Base-by-base conservation (phyloP, 2,113 vertebrate species). In the Bambusicola thoracicus region DNA sequence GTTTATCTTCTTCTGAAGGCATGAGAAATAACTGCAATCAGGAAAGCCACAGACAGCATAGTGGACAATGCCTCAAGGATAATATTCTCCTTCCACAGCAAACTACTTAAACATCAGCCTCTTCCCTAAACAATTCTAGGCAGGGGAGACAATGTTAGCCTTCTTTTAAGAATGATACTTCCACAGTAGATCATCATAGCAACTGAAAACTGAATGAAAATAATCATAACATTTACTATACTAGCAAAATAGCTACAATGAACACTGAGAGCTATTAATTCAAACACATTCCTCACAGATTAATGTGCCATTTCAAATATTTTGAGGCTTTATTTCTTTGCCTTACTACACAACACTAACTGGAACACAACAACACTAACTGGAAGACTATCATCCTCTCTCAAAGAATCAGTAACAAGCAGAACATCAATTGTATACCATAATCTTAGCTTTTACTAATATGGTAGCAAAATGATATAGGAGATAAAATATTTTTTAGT, bases 71-170 rank as follows among this genome's bases (percentile, higher is more conserved):
- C 53, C 92, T 86, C 91, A 90, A 90, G 77, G 86, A 84, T 68
- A 90, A 36, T 85, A 93, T 62, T 92, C 94, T 78, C 66, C 55
- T 89, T 77, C 79, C 32, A 89, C 78, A 94, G 83, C 70, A 75
- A 68, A 81, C 36, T 36, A 48, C 82, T 83, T 94, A 81, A 95
- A 86, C 14, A 68, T 56, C 44, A 41, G 82, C 48, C 58, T 48
- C 76, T 41, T 96, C 49, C 59, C 46, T 69, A 83, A 82, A 79
- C 18, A 56, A 22, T 77, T 38, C 34, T 13, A 16, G 14, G 29
- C 65, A 63, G 8, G 66, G 66, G 6, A 72, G 56, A 56, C 84
- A 91, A 95, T 89, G 93, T 87, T 78, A 84, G 59, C 48, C 58
- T 91, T 59, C 72, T 90, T 93, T 81, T 85, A 93, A 86, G 59